These are phyloP conservation scores for Amiota communis DNA, from an alignment of 2,888 invertebrate species.

Conservation along the genomic window DNA sequence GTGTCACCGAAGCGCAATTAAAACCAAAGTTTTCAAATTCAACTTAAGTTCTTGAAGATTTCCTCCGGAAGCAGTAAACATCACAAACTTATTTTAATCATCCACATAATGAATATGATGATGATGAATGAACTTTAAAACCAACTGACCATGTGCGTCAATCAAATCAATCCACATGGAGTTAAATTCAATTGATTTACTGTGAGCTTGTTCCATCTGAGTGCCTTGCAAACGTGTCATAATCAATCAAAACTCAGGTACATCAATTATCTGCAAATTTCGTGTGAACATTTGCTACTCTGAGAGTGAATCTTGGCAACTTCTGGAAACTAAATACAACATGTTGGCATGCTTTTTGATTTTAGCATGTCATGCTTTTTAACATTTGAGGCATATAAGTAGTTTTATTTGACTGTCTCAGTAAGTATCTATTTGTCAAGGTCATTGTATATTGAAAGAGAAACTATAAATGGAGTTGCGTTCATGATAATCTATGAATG, in stretches of 20 bases:
- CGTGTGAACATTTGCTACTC: constrained; percentile 20
- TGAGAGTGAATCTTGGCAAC: not conserved
- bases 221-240: constrained; percentile 58
- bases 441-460: not conserved
- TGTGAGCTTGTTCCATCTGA: constrained; percentile 48
- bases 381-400: not conserved
- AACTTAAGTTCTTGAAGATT: not conserved
- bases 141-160: constrained; percentile 55
- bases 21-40: not conserved
- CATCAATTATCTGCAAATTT: constrained; percentile 8
- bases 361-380: not conserved
- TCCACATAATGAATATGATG: constrained; percentile 11
- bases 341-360: not conserved
- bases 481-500: too few species aligned
- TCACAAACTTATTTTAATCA: not conserved
- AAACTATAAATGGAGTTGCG: too few species aligned
- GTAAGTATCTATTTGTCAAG: constrained; percentile 5
- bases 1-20: constrained; percentile 62
- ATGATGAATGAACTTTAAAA: constrained; percentile 22
- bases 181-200: constrained; percentile 54
- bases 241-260: constrained; percentile 54
- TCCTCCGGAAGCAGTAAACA: constrained; percentile 35
- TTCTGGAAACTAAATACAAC: too few species aligned
- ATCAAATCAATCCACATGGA: constrained; percentile 58
- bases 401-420: too few species aligned